Evolutionary conservation across 2,797 vertebrate genomes (phyloP).

Genomic region (Chelmon rostratus): DNA sequence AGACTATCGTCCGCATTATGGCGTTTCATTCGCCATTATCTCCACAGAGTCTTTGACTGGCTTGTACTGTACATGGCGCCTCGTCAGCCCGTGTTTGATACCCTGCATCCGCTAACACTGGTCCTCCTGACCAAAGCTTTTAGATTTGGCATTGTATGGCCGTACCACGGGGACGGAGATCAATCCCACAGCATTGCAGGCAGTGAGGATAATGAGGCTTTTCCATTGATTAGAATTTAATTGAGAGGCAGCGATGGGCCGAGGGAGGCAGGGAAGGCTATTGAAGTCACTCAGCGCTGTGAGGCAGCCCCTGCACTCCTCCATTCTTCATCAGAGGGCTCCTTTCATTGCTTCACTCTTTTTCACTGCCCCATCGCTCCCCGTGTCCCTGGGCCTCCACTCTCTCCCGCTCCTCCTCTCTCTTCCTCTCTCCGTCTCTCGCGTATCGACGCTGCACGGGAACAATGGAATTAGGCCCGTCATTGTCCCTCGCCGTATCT

Average conservation of each 20-base stretch:
- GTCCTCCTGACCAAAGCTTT: slow-evolving; percentile 41
- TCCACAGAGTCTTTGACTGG: neutral
- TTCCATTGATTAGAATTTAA: slow-evolving; percentile 82
- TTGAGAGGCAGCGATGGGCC: slow-evolving; percentile 75
- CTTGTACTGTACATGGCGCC: neutral
- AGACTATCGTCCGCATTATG: neutral
- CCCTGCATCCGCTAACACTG: neutral
- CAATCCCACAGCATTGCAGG: slow-evolving; percentile 75
- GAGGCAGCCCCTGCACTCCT: slow-evolving; percentile 27
- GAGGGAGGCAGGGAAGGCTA: slow-evolving; percentile 63
- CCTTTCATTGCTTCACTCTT: slow-evolving; percentile 27
- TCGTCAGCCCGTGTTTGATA: slow-evolving; percentile 32
- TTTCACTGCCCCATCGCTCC: slow-evolving; percentile 6
- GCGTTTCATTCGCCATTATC: slow-evolving; percentile 8
- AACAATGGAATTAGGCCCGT: slow-evolving; percentile 44
- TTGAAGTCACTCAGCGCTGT: slow-evolving; percentile 59
- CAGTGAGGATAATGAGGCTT: slow-evolving; percentile 79
- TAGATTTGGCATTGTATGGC: slow-evolving; percentile 62
- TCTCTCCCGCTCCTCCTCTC: neutral
- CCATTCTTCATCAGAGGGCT: slow-evolving; percentile 39
- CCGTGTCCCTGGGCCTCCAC: slow-evolving; percentile 14
- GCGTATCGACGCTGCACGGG: slow-evolving; percentile 17
- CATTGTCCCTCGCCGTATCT: slow-evolving; percentile 29
- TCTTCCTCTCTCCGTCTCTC: neutral
- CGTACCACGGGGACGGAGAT: slow-evolving; percentile 66